Conservation (phyloP, 2,888 invertebrate genomes). For the Lamproptera curius region DNA sequence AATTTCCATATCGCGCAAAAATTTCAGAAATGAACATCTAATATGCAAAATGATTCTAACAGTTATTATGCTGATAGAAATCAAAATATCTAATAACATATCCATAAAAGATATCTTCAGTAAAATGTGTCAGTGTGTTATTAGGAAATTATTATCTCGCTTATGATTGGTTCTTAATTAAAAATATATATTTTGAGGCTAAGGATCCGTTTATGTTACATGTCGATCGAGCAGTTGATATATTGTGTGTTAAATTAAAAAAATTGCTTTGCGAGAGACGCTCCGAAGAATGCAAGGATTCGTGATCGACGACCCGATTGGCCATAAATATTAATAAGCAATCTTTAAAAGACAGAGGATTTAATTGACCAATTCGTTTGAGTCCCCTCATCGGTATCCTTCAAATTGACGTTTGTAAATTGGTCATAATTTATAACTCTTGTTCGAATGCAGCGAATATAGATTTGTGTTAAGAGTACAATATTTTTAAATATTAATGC, state of each 20-base stretch:
- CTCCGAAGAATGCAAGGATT: not conserved
- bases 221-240: not conserved
- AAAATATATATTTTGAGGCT: not conserved
- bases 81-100: not conserved
- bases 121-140: conserved; percentile 15
- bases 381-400: conserved; percentile 9
- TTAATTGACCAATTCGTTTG: conserved; percentile 22
- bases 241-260: conserved; percentile 12
- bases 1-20: no score
- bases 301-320: not conserved
- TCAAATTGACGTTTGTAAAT: conserved; percentile 8
- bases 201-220: conserved; percentile 3
- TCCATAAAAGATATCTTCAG: not conserved
- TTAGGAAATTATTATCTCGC: conserved; percentile 1
- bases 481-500: no score
- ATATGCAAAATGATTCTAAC: no score
- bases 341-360: conserved; percentile 16
- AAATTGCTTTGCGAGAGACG: not conserved
- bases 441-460: conserved; percentile 3
- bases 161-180: not conserved
- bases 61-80: not conserved
- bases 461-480: not conserved
- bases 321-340: conserved; percentile 26
- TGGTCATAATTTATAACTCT: conserved; percentile 2
- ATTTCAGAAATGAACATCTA: no score